Percentiles rank a stretch among this genome's conserved stretches.
phyloP scores from a whole-genome alignment of 2,797 vertebrate species.

The Argyrosomus regius region DNA sequence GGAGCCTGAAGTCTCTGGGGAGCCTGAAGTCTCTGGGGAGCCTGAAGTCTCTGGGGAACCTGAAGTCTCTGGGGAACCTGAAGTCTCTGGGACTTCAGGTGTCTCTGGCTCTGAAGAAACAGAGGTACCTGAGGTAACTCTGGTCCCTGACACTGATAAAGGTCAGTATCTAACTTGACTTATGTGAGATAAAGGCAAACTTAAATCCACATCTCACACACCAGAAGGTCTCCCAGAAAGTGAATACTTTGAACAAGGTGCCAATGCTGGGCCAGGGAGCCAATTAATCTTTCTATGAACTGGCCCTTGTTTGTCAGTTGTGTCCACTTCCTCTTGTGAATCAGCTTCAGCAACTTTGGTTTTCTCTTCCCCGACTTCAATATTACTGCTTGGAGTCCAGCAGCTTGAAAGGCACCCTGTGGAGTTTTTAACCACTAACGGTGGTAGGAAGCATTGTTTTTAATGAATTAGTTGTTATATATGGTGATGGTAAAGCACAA shows the following conservation, averaged over 20 bases:
- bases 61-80: conserved; percentile 51
- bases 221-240: not conserved
- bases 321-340: not conserved
- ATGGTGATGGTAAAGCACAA: too few relatives aligned
- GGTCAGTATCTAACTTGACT: conserved; percentile 81
- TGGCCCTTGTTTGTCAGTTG: not conserved
- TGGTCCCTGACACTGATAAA: conserved; percentile 74
- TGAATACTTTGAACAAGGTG: conserved; percentile 2
- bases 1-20: conserved; percentile 62
- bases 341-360: not conserved
- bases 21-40: conserved; percentile 60
- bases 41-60: conserved; percentile 56
- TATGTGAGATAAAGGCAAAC: conserved; percentile 17
- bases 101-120: conserved; percentile 68
- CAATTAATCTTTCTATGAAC: not conserved
- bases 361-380: not conserved
- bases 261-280: not conserved
- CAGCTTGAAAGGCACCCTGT: not conserved
- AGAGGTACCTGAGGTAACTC: conserved; percentile 66
- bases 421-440: not conserved
- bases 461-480: not conserved
- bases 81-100: conserved; percentile 58
- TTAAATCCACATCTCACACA: not conserved
- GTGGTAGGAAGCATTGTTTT: not conserved
- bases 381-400: not conserved